phyloP scores from a whole-genome alignment of 2,113 vertebrate genomes.

The Siphamia tubifer region DNA sequence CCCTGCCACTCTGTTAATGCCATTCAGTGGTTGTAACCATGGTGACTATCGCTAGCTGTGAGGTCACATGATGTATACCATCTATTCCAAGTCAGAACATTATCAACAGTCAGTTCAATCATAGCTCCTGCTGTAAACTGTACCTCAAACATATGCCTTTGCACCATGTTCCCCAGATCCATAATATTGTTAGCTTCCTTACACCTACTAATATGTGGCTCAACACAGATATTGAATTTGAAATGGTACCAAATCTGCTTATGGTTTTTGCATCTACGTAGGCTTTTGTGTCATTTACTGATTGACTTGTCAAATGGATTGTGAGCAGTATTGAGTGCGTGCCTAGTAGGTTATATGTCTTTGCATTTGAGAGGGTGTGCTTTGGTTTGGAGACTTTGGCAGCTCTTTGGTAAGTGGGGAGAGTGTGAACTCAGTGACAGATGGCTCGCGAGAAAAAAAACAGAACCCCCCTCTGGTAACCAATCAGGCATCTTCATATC shows the following conservation, averaged over 20 bases:
- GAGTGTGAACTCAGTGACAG: conserved; percentile 72
- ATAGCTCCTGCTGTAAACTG: too few species aligned
- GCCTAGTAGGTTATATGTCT: conserved; percentile 22
- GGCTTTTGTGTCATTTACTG: not conserved
- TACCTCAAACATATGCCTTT: too few species aligned
- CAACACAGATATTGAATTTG: not conserved
- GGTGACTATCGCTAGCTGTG: too few species aligned
- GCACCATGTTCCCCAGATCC: too few species aligned
- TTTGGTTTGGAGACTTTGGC: conserved; percentile 44
- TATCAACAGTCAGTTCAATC: too few species aligned
- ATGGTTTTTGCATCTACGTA: not conserved
- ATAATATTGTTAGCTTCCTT: not conserved
- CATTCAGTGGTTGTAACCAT: too few species aligned
- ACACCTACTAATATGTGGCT: not conserved
- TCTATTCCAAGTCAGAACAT: too few species aligned
- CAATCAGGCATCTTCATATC: conserved; percentile 41
- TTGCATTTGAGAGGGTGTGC: conserved; percentile 26
- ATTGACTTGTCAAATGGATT: conserved; percentile 44
- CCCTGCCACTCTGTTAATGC: too few species aligned
- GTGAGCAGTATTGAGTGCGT: conserved; percentile 17
- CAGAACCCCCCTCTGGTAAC: conserved; percentile 55
- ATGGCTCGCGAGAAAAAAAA: conserved; percentile 62
- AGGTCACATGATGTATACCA: too few species aligned
- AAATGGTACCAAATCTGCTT: not conserved
- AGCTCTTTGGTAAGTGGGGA: conserved; percentile 40